Evolutionary conservation across 1,140 invertebrate species (phyloP).

Genomic region (Branchinecta lindahli): DNA sequence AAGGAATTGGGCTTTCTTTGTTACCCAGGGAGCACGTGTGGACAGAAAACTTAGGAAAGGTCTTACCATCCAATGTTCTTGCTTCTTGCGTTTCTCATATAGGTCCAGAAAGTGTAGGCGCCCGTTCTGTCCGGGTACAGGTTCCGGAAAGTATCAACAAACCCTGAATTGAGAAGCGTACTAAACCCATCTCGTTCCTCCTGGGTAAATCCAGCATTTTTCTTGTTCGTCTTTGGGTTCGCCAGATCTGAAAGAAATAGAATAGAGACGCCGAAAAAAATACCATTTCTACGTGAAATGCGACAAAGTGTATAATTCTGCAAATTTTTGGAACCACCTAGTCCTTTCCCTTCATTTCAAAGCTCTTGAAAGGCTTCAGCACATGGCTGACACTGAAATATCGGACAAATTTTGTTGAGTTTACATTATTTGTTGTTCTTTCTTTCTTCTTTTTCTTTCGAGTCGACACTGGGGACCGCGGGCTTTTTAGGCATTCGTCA

Average conservation of each 20-base stretch:
- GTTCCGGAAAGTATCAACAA: conserved; percentile 73
- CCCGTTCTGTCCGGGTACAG: conserved; percentile 68
- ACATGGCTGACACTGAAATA: no score
- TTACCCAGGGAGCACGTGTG: no score
- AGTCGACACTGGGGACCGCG: no score
- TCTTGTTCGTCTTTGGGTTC: conserved; percentile 86
- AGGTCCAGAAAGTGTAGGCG: conserved; percentile 90
- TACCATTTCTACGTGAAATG: neutral
- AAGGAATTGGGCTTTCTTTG: no score
- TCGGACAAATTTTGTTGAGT: no score
- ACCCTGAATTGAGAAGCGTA: conserved; percentile 55
- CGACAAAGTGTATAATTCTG: neutral
- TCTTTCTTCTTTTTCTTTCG: no score
- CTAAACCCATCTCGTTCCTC: conserved; percentile 85
- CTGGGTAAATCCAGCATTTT: conserved; percentile 85
- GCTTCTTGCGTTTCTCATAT: conserved; percentile 61
- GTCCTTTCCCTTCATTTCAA: neutral
- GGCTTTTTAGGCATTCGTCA: no score
- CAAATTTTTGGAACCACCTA: neutral
- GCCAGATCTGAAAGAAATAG: conserved; percentile 50
- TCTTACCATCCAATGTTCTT: conserved; percentile 90
- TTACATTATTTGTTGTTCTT: no score
- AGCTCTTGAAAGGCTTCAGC: neutral
- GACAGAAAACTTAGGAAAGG: conserved; percentile 13
- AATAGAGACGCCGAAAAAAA: conserved; percentile 10